Conservation (phyloP, 1,140 invertebrate genomes). For the Leptoteleia sp. region DNA sequence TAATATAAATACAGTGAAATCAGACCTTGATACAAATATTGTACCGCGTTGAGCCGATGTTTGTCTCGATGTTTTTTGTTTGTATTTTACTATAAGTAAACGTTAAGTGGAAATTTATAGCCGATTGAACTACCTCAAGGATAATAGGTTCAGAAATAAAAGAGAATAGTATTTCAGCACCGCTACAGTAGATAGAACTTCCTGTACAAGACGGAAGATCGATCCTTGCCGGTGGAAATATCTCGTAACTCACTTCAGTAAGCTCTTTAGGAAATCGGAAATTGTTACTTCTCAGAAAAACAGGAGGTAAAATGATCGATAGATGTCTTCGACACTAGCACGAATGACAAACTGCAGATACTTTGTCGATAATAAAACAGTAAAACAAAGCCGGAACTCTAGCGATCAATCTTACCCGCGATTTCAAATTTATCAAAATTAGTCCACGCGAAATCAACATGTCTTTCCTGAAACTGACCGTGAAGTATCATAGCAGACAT, state of each 20-base stretch:
- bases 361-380: constrained; percentile 41
- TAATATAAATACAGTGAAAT: constrained; percentile 19
- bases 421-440: constrained; percentile 51
- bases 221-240: constrained; percentile 76
- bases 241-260: constrained; percentile 78
- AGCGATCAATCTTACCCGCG: constrained; percentile 41
- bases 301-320: constrained; percentile 76
- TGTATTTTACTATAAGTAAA: constrained; percentile 63
- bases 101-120: constrained; percentile 69
- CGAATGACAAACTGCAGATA: constrained; percentile 43
- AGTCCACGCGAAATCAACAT: constrained; percentile 14
- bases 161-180: constrained; percentile 65
- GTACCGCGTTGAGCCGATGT: constrained; percentile 34
- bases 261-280: constrained; percentile 80
- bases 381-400: constrained; percentile 34
- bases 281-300: constrained; percentile 77
- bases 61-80: constrained; percentile 50
- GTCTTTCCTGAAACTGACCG: constrained; percentile 18
- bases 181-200: constrained; percentile 70
- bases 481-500: constrained; percentile 7
- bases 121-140: constrained; percentile 66
- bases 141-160: constrained; percentile 64
- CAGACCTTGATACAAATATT: constrained; percentile 17
- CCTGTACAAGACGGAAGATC: constrained; percentile 72
- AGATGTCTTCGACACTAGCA: constrained; percentile 69